Base-by-base conservation (phyloP, 2,113 vertebrate species). In the Hoplias malabaricus region DNA sequence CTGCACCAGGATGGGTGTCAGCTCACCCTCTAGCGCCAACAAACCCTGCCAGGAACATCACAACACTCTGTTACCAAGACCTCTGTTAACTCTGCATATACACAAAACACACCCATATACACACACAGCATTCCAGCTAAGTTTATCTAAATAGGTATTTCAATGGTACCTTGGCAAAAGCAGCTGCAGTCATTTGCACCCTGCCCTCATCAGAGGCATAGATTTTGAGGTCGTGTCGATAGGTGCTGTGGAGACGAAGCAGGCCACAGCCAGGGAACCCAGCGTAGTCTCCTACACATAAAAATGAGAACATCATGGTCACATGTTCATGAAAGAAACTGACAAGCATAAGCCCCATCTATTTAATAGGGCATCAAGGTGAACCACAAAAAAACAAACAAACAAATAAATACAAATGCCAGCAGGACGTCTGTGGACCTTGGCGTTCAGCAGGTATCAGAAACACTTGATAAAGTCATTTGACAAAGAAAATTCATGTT, bases 121-220 rank as follows among this genome's bases (percentile, higher is more conserved):
- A 71, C 27, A 50, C 16, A 56, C 31, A 59, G n/a, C n/a, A n/a
- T n/a, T n/a, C n/a, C 31, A 36, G 19, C 27, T 34, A 11, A 5
- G 0, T 27, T 71, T 29, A 65, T 40, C n/a, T 56, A 48, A 75
- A 46, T 1, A 61, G 29, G 25, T 29, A 2, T 53, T 5, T 66
- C 23, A 25, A 29, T 21, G 23, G 42, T 29, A 99, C 97, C 95
- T 99, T 99, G 67, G 98, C 97, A 84, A 99, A 99, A 43, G 98
- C 96, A 36, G 98, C 97, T 4, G 98, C 98, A 0, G 98, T 99
- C 98, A 99, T 99, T 90, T 99, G 98, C 40, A 99, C 98, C 13
- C 98, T 88, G 56, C 98, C 98, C 84, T 99, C 98, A 0, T 99
- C 98, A 0, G 98, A 99, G 1, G 98, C 98, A 0, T 99, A 99